Evolutionary conservation across 1,140 invertebrate species (phyloP).

Genomic region (Drosophila littoralis): DNA sequence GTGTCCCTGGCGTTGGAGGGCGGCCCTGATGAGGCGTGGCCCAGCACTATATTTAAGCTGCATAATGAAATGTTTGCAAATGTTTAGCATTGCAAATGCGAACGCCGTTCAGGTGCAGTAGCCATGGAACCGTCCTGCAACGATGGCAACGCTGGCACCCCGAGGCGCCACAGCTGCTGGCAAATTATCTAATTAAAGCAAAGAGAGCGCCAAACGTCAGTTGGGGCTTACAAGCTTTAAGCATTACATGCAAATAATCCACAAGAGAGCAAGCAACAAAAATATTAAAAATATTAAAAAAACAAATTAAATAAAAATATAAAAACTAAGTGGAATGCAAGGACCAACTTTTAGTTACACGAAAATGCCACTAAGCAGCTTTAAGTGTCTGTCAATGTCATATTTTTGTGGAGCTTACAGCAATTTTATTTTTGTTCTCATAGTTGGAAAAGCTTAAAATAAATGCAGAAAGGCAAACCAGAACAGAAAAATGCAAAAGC

Average conservation of each 20-base stretch:
- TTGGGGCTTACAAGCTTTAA: conserved; percentile 62
- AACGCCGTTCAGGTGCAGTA: conserved; percentile 41
- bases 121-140: neutral
- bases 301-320: conserved; percentile 18
- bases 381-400: conserved; percentile 82
- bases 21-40: conserved; percentile 18
- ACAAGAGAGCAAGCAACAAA: conserved; percentile 47
- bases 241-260: conserved; percentile 63
- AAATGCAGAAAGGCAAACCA: conserved; percentile 57
- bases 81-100: conserved; percentile 77
- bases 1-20: conserved; percentile 34
- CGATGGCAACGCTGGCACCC: conserved; percentile 20
- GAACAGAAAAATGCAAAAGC: neutral
- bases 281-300: conserved; percentile 4
- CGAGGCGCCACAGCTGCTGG: conserved; percentile 10
- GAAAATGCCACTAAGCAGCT: conserved; percentile 72
- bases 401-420: conserved; percentile 74
- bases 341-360: conserved; percentile 63
- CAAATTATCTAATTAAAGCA: conserved; percentile 79
- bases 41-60: conserved; percentile 63
- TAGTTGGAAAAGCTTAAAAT: conserved; percentile 69
- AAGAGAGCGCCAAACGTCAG: conserved; percentile 49
- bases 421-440: conserved; percentile 64
- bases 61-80: conserved; percentile 79
- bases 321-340: conserved; percentile 21